Evolutionary conservation across 2,797 vertebrate species (phyloP), one percentile per base, ranked within the genome.

Genomic region (Myotis pilosus): DNA sequence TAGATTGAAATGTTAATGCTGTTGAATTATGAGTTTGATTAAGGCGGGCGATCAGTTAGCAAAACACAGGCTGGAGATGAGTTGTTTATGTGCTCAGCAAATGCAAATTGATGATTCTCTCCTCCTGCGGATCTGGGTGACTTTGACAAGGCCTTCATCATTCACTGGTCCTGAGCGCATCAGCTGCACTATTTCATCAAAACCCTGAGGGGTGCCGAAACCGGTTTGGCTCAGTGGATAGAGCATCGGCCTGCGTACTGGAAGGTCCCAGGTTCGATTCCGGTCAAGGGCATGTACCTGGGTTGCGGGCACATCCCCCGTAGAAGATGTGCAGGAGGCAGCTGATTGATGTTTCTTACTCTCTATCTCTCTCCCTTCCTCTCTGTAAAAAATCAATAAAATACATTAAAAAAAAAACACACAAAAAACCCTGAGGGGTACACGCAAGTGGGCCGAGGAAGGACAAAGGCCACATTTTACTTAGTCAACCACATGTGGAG

Each of bases 11-110:
- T 28, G 22, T 78, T 6, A 15, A 81, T 57, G 44, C 22, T 57
- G 38, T 85, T 94, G 92, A 94, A 94, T 94, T 85, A 92, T 92
- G 78, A 94, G 87, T 80, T 94, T 94, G 96, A 94, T 95, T 91
- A 94, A 87, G 53, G 91, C 41, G 30, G 60, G 78, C 10, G 49
- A 91, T 95, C 79, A 72, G 60, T 74, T 93, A 96, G 89, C 81
- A 78, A 84, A 85, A 69, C 91, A 60, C 20, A 89, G 66, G 47
- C 33, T n/a, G 55, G 68, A 91, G 68, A 62, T 11, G 19, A 62
- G 66, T 80, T 95, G 83, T 94, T 96, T 96, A 49, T 25, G 23
- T 69, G 72, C 51, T 95, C 12, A 66, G 75, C 94, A 96, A 91
- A 94, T 30, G 41, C 62, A 55, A 89, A 96, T 74, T 20, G 81